These are phyloP conservation scores for Anguilla pacifica DNA, from an alignment of 2,797 vertebrate genomes.

Conservation along the genomic window DNA sequence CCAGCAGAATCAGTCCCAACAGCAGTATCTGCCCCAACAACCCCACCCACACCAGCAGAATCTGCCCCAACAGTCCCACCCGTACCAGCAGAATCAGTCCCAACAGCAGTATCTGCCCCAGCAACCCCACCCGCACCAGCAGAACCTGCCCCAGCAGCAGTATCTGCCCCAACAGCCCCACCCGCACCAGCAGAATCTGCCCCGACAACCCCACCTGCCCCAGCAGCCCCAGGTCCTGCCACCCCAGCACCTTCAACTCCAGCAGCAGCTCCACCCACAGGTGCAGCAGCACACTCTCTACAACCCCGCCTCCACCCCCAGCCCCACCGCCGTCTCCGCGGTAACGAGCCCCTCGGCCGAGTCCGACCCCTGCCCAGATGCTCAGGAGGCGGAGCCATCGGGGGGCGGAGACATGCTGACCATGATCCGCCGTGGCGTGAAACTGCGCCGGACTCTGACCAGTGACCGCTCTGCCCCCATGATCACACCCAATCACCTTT, in stretches of 20 bases:
- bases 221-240: constrained; percentile 32
- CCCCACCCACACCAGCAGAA: constrained; percentile 2
- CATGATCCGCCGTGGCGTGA: constrained; percentile 73
- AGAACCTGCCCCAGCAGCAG: background rate
- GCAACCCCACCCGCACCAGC: background rate
- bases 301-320: constrained; percentile 23
- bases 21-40: background rate
- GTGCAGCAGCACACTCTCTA: constrained; percentile 31
- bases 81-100: constrained; percentile 2
- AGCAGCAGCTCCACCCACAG: constrained; percentile 25
- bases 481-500: constrained; percentile 45
- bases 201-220: constrained; percentile 26
- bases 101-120: constrained; percentile 23
- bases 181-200: background rate
- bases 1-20: constrained; percentile 10
- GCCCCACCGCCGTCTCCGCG: background rate
- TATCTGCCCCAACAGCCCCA: constrained; percentile 42
- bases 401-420: constrained; percentile 64
- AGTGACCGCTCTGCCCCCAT: constrained; percentile 78
- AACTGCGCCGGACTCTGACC: constrained; percentile 72
- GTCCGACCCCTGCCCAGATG: background rate
- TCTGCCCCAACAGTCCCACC: constrained; percentile 27
- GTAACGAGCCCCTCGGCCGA: background rate
- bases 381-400: constrained; percentile 29
- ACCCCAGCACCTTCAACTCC: constrained; percentile 29